phyloP scores from a whole-genome alignment of 2,113 vertebrate species.

The Thymallus thymallus region DNA sequence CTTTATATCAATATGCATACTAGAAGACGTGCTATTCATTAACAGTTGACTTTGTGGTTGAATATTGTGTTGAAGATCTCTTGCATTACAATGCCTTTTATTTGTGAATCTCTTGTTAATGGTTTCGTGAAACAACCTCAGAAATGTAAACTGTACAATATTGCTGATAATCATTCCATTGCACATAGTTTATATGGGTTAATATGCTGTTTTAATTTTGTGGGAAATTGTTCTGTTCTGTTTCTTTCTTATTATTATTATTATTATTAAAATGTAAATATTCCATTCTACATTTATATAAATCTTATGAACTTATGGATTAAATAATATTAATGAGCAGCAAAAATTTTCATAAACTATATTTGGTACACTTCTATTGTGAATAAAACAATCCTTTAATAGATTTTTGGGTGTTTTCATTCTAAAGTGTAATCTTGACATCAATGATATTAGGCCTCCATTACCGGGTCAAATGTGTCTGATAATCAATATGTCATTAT shows the following conservation, averaged over 20 bases:
- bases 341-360: constrained; percentile 99
- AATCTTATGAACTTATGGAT: constrained; percentile 78
- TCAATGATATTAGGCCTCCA: no score
- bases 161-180: constrained; percentile 80
- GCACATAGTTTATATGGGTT: constrained; percentile 73
- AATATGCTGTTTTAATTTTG: constrained; percentile 73
- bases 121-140: constrained; percentile 72
- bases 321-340: constrained; percentile 87
- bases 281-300: constrained; percentile 89
- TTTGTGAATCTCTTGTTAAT: constrained; percentile 37
- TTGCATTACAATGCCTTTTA: constrained; percentile 51
- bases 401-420: constrained; percentile 52
- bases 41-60: constrained; percentile 27
- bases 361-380: constrained; percentile 99
- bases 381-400: constrained; percentile 97
- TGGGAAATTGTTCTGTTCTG: constrained; percentile 44
- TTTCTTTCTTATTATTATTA: constrained; percentile 46
- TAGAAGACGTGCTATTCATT: constrained; percentile 12
- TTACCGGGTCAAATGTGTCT: no score
- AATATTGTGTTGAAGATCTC: constrained; percentile 53
- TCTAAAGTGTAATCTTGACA: neutral
- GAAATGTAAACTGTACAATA: constrained; percentile 68
- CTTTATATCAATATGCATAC: constrained; percentile 33
- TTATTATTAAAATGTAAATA: constrained; percentile 81
- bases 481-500: no score